Evolutionary conservation across 1,140 invertebrate genomes (phyloP).

Genomic region (Thrips palmi): DNA sequence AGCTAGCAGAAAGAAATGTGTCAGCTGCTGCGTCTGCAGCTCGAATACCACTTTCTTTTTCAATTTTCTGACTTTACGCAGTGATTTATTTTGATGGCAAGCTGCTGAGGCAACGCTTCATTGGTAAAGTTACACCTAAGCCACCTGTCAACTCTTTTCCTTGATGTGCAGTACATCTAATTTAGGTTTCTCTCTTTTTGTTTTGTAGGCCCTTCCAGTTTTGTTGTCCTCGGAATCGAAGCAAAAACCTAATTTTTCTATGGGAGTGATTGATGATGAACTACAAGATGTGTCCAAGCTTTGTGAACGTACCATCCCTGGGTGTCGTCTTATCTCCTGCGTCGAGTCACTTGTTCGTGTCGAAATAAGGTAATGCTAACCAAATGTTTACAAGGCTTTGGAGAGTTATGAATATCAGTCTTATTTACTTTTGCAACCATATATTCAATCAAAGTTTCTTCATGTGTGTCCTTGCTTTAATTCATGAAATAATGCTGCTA

Average conservation of each 20-base stretch:
- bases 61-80: too few species aligned
- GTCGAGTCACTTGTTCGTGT: conserved; percentile 41
- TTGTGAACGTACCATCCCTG: conserved; percentile 37
- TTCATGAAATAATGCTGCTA: conserved; percentile 6
- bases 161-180: too few species aligned
- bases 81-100: too few species aligned
- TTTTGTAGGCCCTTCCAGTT: too few species aligned
- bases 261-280: conserved; percentile 45
- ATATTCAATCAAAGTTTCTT: not conserved
- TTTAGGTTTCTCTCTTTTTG: too few species aligned
- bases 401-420: not conserved
- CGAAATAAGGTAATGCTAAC: conserved; percentile 37
- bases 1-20: too few species aligned
- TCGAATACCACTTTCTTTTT: too few species aligned
- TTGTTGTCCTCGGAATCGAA: too few species aligned
- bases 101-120: too few species aligned
- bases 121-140: too few species aligned
- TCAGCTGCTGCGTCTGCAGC: too few species aligned
- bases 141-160: too few species aligned
- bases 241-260: conserved; percentile 22
- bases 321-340: conserved; percentile 44
- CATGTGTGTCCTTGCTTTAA: conserved; percentile 1
- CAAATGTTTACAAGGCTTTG: conserved; percentile 1
- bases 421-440: conserved; percentile 1
- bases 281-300: conserved; percentile 39